A percentile compares a stretch with the other conserved stretches of the same genome.
phyloP scores from a whole-genome alignment of 2,113 vertebrate species.

The Syngnathus typhle region DNA sequence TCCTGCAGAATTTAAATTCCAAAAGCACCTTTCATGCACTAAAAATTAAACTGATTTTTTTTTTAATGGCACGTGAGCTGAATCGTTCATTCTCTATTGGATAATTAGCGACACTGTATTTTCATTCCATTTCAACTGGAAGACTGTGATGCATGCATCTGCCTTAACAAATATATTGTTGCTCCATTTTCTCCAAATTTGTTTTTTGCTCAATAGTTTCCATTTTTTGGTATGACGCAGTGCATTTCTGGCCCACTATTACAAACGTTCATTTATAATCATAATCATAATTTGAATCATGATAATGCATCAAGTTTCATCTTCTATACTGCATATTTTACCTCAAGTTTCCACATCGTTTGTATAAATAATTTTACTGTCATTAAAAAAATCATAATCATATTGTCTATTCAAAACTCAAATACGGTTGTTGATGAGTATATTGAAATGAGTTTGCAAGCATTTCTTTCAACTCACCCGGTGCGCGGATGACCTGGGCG shows the following conservation, averaged over 20 bases:
- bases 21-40: neutral
- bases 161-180: too few species aligned
- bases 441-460: neutral
- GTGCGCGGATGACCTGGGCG: slow-evolving; percentile 62
- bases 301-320: too few species aligned
- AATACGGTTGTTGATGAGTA: neutral
- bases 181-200: neutral
- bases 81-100: neutral
- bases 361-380: too few species aligned
- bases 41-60: neutral
- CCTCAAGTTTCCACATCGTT: too few species aligned
- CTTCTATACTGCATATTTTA: too few species aligned
- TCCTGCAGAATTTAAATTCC: slow-evolving; percentile 11
- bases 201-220: neutral
- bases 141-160: neutral
- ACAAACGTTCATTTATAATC: too few species aligned
- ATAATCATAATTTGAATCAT: too few species aligned
- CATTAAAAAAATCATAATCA: neutral
- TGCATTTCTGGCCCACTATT: too few species aligned
- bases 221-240: too few species aligned
- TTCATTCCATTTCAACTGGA: neutral
- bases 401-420: neutral
- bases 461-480: slow-evolving; percentile 56
- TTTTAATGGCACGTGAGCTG: too few species aligned
- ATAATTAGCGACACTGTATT: neutral